Percentiles rank a stretch among this genome's conserved stretches.
Evolutionary conservation across 2,888 invertebrate species (phyloP).

Genomic region (Petrolisthes cinctipes): DNA sequence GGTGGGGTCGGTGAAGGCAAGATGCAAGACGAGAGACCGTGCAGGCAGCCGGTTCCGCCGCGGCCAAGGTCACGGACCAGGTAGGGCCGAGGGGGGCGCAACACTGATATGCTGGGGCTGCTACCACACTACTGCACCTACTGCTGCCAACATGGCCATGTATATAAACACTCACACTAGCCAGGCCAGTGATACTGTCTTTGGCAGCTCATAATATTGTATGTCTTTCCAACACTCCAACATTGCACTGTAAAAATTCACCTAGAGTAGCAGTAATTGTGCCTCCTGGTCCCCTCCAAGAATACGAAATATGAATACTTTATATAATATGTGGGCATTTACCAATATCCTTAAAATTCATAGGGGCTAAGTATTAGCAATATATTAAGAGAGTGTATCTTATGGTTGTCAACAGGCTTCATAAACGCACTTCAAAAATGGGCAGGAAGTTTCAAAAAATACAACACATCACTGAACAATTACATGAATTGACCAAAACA

Average conservation of each 20-base stretch:
- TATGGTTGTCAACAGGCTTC: slow-evolving; percentile 54
- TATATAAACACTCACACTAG: slow-evolving; percentile 16
- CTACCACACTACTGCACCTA: slow-evolving; percentile 31
- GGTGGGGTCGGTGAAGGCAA: slow-evolving; percentile 65
- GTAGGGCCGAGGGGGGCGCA: slow-evolving; percentile 51
- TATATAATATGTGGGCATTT: slow-evolving; percentile 62
- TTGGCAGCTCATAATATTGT: slow-evolving; percentile 5
- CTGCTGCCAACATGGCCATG: slow-evolving; percentile 9
- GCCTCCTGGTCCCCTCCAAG: slow-evolving; percentile 61
- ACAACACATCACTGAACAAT: slow-evolving; percentile 61
- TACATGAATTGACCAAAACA: slow-evolving; percentile 62
- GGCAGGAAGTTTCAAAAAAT: slow-evolving; percentile 57
- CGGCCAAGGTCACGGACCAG: slow-evolving; percentile 56
- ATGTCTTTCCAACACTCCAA: slow-evolving; percentile 31
- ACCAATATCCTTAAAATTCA: slow-evolving; percentile 61
- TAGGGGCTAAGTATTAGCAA: slow-evolving; percentile 63
- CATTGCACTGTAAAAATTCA: slow-evolving; percentile 47
- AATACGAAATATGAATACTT: slow-evolving; percentile 61
- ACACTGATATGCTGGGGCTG: slow-evolving; percentile 65
- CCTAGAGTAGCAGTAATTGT: slow-evolving; percentile 52
- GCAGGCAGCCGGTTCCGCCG: slow-evolving; percentile 63
- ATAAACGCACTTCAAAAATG: slow-evolving; percentile 58
- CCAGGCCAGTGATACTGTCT: slow-evolving; percentile 32
- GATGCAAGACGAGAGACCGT: slow-evolving; percentile 65
- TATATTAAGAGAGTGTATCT: slow-evolving; percentile 60